Conservation (phyloP, 64 coral and sea anemone species). For the Cladopsammia gracilis region DNA sequence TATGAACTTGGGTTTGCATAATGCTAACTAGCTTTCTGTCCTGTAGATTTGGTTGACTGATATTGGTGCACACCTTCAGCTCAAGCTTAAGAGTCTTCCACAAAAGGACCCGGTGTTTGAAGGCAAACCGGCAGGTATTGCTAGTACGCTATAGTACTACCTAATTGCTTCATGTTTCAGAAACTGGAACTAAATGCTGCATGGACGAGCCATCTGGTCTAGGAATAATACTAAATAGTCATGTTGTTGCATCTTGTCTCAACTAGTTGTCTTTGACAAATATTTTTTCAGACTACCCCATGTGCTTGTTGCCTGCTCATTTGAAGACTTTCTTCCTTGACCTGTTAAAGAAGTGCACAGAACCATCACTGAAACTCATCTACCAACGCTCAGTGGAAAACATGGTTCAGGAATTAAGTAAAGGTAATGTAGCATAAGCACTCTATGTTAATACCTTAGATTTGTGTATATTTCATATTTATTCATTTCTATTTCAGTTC, state of each 20-base stretch:
- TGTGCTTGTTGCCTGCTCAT: constrained; percentile 43
- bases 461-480: background rate
- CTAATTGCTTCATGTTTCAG: too few species aligned
- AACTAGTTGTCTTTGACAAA: too few species aligned
- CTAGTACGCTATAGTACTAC: background rate
- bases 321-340: constrained; percentile 70
- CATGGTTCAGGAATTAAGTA: constrained; percentile 63
- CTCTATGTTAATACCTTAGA: background rate
- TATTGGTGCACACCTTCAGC: constrained; percentile 76
- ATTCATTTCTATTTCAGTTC: too few species aligned
- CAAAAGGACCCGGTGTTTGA: constrained; percentile 87
- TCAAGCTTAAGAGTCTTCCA: constrained; percentile 75
- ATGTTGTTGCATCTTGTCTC: too few species aligned
- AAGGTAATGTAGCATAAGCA: constrained; percentile 28
- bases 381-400: constrained; percentile 80
- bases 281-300: constrained; percentile 72
- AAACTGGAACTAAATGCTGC: too few species aligned
- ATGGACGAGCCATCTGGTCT: too few species aligned
- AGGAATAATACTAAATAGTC: too few species aligned
- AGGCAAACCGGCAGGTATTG: constrained; percentile 72
- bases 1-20: background rate
- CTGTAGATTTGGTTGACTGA: constrained; percentile 90
- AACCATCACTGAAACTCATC: constrained; percentile 71
- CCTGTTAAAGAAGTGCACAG: constrained; percentile 54
- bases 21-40: background rate